A percentile compares a stretch with the other conserved stretches of the same genome.
These are phyloP conservation scores for Hydractinia symbiolongicarpus DNA, from an alignment of 30 jellyfish, hydroid and myxozoan species.

Conservation along the genomic window DNA sequence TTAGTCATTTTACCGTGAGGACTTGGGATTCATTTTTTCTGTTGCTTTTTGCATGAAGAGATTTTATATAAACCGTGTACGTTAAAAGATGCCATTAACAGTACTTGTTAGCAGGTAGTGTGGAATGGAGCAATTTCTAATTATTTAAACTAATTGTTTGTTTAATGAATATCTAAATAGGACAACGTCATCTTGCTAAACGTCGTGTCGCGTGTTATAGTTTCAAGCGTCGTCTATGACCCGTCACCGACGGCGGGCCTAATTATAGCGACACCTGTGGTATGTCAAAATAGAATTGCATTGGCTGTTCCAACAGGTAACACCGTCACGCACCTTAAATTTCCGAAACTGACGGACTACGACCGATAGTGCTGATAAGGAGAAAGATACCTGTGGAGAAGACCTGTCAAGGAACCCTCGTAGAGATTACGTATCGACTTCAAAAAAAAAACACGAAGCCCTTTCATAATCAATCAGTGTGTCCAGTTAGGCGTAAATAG, in stretches of 20 bases:
- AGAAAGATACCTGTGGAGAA: no score
- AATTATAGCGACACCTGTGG: slow-evolving; percentile 21
- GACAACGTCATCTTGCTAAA: slow-evolving; percentile 21
- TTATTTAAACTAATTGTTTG: neutral
- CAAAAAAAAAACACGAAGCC: no score
- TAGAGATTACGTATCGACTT: no score
- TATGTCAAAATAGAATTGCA: slow-evolving; percentile 33
- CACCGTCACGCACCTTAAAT: slow-evolving; percentile 8
- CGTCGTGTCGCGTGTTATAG: slow-evolving; percentile 16
- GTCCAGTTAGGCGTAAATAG: no score
- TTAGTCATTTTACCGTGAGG: no score
- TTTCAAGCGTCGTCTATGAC: slow-evolving; percentile 2
- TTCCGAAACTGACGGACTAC: slow-evolving; percentile 27
- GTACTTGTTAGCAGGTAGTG: neutral
- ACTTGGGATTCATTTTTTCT: no score
- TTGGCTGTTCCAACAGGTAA: slow-evolving; percentile 24
- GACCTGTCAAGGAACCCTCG: no score
- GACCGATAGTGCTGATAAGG: slow-evolving; percentile 3
- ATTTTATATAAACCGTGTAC: no score
- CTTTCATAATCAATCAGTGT: no score
- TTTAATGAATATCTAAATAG: neutral
- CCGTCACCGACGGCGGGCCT: slow-evolving; percentile 16
- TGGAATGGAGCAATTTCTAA: neutral
- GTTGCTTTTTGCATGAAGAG: no score
- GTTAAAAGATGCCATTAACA: no score